phyloP scores from a whole-genome alignment of 2,797 vertebrate species.

The Oreochromis grahami region DNA sequence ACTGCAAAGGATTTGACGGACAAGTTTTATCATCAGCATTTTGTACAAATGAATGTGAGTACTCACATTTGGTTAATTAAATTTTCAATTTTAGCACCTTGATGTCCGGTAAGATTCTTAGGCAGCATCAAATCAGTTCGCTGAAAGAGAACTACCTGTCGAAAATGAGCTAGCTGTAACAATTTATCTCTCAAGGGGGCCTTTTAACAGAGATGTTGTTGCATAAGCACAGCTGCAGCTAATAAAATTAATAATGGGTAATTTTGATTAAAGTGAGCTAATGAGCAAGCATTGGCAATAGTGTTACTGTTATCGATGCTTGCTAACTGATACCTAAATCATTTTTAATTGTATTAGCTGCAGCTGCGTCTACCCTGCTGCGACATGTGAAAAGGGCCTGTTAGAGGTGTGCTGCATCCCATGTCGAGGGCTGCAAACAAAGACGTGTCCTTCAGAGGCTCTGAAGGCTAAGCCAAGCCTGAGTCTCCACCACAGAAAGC shows the following conservation, averaged over 20 bases:
- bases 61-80: neutral
- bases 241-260: slow-evolving; percentile 33
- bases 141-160: neutral
- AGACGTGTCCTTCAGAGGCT: slow-evolving; percentile 5
- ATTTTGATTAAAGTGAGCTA: slow-evolving; percentile 40
- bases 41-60: neutral
- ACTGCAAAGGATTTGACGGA: neutral
- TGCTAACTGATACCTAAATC: slow-evolving; percentile 27
- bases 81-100: neutral
- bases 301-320: slow-evolving; percentile 9
- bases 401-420: neutral
- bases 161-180: neutral
- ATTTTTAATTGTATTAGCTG: slow-evolving; percentile 8
- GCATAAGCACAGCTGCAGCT: slow-evolving; percentile 35
- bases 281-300: slow-evolving; percentile 5
- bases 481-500: neutral
- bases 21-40: neutral
- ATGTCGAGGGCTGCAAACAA: neutral
- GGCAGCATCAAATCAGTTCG: neutral
- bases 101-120: neutral
- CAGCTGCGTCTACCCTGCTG: slow-evolving; percentile 20
- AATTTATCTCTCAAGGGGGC: neutral
- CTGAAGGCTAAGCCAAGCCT: neutral
- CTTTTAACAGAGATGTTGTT: slow-evolving; percentile 1
- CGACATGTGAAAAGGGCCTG: neutral